Percentiles rank a stretch among this genome's conserved stretches.
Evolutionary conservation across 2,113 vertebrate genomes (phyloP).

Genomic region (Regulus satrapa): DNA sequence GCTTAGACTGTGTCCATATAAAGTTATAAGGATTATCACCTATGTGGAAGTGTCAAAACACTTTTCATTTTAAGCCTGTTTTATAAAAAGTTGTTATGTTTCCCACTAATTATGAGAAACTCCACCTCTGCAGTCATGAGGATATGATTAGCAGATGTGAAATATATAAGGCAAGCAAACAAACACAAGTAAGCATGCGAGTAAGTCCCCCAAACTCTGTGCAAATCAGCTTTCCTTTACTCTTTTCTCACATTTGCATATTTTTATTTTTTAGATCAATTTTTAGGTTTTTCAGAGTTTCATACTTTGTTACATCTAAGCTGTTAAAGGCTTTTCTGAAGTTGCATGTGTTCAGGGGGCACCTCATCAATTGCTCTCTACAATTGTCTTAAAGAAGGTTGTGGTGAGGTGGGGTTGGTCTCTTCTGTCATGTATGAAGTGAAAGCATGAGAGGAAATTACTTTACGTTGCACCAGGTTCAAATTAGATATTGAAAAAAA

Average conservation of each 20-base stretch:
- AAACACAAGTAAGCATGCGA: no score
- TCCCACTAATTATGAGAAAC: constrained; percentile 63
- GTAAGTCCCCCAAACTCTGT: neutral
- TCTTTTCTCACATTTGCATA: neutral
- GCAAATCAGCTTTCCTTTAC: neutral
- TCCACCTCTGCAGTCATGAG: constrained; percentile 48
- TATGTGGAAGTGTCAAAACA: constrained; percentile 28
- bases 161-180: constrained; percentile 5
- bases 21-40: constrained; percentile 54
- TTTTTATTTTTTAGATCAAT: neutral
- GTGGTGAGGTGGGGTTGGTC: no score
- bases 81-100: constrained; percentile 50
- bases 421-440: neutral
- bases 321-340: neutral
- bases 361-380: no score
- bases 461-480: neutral
- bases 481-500: neutral
- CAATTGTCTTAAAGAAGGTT: neutral
- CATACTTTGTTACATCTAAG: neutral
- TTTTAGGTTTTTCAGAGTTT: neutral
- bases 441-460: neutral
- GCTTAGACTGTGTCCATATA: constrained; percentile 15
- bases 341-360: rapidly evolving
- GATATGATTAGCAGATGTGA: constrained; percentile 23
- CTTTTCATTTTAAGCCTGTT: constrained; percentile 46